phyloP scores from a whole-genome alignment of 2,113 vertebrate species.

The Promerops cafer region DNA sequence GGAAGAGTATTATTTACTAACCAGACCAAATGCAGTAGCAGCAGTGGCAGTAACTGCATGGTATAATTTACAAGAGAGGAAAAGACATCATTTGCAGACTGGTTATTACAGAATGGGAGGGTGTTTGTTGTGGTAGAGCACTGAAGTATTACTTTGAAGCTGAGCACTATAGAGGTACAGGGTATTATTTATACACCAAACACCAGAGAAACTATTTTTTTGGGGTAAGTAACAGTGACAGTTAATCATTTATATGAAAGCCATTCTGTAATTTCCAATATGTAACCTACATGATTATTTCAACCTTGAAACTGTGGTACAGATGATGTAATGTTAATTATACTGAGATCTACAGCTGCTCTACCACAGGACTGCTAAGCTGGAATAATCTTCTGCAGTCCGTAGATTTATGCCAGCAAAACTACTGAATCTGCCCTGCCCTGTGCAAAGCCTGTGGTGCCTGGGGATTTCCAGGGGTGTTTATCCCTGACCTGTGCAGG shows the following conservation, averaged over 20 bases:
- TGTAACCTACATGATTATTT: slow-evolving; percentile 11
- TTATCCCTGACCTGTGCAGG: neutral
- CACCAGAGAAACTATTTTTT: slow-evolving; percentile 32
- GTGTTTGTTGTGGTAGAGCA: neutral
- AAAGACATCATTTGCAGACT: slow-evolving; percentile 33
- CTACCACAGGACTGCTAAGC: neutral
- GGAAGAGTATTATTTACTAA: slow-evolving; percentile 37
- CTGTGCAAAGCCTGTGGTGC: neutral
- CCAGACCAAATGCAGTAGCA: neutral
- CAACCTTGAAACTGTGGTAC: neutral
- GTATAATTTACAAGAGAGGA: slow-evolving; percentile 50
- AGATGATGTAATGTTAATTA: slow-evolving; percentile 49
- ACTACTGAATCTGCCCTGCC: neutral
- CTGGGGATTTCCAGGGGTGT: neutral
- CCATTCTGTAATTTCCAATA: slow-evolving; percentile 39
- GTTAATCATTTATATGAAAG: slow-evolving; percentile 28
- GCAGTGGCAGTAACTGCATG: neutral
- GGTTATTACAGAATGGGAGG: slow-evolving; percentile 25
- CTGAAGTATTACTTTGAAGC: slow-evolving; percentile 30
- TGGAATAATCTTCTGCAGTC: neutral
- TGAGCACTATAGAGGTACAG: neutral
- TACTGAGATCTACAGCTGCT: neutral
- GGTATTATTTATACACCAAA: slow-evolving; percentile 38
- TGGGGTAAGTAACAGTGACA: neutral
- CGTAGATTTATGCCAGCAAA: neutral